Conservation (phyloP, 2,797 vertebrate species). For the Spea hammondii region DNA sequence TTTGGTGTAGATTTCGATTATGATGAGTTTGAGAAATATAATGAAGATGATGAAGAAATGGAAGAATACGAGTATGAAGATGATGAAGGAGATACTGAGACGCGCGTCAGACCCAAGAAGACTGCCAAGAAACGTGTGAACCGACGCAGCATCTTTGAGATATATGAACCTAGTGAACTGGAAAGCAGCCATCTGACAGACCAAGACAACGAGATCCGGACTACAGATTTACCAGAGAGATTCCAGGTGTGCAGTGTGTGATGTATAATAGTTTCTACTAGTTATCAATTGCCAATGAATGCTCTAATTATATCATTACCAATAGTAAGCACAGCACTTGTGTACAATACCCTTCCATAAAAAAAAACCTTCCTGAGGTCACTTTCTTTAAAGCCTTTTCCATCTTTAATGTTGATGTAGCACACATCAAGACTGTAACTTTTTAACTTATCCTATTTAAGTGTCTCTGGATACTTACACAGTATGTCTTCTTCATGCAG, state of each 20-base stretch:
- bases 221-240: slow-evolving; percentile 96
- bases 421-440: no score
- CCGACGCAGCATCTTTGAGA: slow-evolving; percentile 95
- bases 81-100: slow-evolving; percentile 90
- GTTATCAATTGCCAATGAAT: no score
- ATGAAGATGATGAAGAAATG: slow-evolving; percentile 89
- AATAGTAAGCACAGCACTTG: no score
- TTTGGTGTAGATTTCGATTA: slow-evolving; percentile 98
- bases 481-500: slow-evolving; percentile 62
- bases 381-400: no score
- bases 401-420: no score
- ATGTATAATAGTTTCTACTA: no score
- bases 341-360: no score
- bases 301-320: no score
- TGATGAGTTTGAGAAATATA: slow-evolving; percentile 89
- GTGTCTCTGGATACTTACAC: no score
- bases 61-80: slow-evolving; percentile 87
- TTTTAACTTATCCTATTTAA: no score
- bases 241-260: slow-evolving; percentile 82
- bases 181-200: slow-evolving; percentile 98
- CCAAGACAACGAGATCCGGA: slow-evolving; percentile 97
- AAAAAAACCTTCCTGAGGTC: no score
- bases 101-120: slow-evolving; percentile 91
- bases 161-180: slow-evolving; percentile 96
- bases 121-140: slow-evolving; percentile 91